phyloP scores from a whole-genome alignment of 2,113 vertebrate genomes.

The Xiphophorus couchianus region DNA sequence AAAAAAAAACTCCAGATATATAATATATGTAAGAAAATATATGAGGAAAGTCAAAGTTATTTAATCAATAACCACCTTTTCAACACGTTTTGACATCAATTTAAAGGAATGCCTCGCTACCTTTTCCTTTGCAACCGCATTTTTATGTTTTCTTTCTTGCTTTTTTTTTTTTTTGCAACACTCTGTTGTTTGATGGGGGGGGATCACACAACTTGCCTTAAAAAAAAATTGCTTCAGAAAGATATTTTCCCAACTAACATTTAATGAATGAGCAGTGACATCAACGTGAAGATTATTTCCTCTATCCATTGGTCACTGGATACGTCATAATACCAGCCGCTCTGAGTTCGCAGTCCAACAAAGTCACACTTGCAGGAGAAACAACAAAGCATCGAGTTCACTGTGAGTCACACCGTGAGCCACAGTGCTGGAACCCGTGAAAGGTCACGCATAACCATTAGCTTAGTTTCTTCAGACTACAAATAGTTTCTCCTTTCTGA shows the following conservation, averaged over 20 bases:
- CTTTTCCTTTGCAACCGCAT: too few species aligned
- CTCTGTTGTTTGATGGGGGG: too few species aligned
- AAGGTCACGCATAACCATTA: slow-evolving; percentile 45
- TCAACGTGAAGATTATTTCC: neutral
- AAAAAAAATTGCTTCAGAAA: slow-evolving; percentile 4
- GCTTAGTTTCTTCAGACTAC: slow-evolving; percentile 47
- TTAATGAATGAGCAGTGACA: slow-evolving; percentile 16
- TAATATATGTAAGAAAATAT: too few species aligned
- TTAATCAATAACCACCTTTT: too few species aligned
- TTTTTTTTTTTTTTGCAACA: too few species aligned
- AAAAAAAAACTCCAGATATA: too few species aligned
- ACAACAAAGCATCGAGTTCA: slow-evolving; percentile 19
- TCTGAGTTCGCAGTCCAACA: too few species aligned
- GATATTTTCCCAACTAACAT: slow-evolving; percentile 14
- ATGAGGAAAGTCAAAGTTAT: too few species aligned
- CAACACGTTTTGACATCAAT: too few species aligned
- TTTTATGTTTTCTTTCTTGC: too few species aligned
- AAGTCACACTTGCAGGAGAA: neutral
- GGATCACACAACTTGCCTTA: too few species aligned
- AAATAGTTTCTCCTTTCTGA: slow-evolving; percentile 66
- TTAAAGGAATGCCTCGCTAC: too few species aligned
- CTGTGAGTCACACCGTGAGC: slow-evolving; percentile 39
- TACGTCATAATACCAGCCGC: neutral
- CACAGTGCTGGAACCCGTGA: slow-evolving; percentile 29
- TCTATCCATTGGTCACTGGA: neutral